Base-by-base conservation (phyloP, 2,888 invertebrate species). In the Gryllus longicercus region DNA sequence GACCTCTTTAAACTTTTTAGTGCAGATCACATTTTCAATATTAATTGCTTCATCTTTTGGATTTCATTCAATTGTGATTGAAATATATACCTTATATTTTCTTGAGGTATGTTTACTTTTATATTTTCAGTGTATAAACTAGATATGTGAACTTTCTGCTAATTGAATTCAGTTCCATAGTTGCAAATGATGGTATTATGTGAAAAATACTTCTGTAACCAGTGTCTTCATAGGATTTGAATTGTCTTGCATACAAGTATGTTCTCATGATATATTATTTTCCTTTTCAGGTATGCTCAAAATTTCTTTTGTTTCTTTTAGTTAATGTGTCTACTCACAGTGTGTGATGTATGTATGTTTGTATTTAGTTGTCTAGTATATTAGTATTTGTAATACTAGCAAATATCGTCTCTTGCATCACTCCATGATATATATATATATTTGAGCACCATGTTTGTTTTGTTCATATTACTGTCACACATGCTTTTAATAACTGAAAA, bases 271-370 rank as follows among this genome's bases (percentile, higher is more conserved):
- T 63, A 63, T 18, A 63, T n/a, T 63, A 63, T 63, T 63, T 63
- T 63, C 63, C 38, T 38, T 63, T 63, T 18, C 63, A 63, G 63
- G 63, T 63, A 63, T 63, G 63, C 63, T 63, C 14, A 63, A 63
- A 63, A 63, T 63, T 63, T 63, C 63, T 63, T 63, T 63, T 63
- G 63, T 63, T n/a, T 63, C 63, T 63, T 18, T 63, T 63, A 18
- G n/a, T 63, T 63, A 18, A 63, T 63, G 63, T 63, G 63, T 63
- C 63, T n/a, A 63, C 63, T 63, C 63, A 63, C 38, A 38, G 38
- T 38, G 38, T 63, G 63, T 63, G 63, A 63, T 63, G 63, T 63
- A 63, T 63, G 63, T 63, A 63, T 63, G 14, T 63, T 63, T 63
- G 63, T 63, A 63, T 63, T 63, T 63, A 38, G 38, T 38, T 38